Conservation (phyloP, 2,797 vertebrate species). For the Pygocentrus nattereri region DNA sequence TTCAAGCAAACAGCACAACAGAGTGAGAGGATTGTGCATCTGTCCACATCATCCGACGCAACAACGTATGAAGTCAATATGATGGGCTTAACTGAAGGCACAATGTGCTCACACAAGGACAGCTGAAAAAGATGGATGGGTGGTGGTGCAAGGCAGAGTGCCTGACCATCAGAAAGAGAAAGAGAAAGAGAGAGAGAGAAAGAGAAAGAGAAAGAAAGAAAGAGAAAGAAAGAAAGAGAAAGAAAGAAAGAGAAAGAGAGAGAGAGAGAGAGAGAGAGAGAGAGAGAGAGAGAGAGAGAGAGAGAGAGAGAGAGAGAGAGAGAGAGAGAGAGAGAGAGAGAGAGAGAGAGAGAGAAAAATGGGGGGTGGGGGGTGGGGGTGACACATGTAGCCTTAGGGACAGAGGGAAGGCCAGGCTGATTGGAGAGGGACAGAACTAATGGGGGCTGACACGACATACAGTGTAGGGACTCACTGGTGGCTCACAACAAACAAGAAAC, state of each 20-base stretch:
- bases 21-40: background rate
- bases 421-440: constrained; percentile 25
- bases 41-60: constrained; percentile 12
- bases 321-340: constrained; percentile 1
- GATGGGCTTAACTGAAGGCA: constrained; percentile 29
- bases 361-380: background rate
- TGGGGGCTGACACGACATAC: constrained; percentile 14
- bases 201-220: constrained; percentile 5
- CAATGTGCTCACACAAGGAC: constrained; percentile 6
- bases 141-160: background rate
- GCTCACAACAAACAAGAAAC: constrained; percentile 14
- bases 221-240: too few relatives aligned
- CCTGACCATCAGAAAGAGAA: background rate
- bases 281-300: constrained; percentile 16
- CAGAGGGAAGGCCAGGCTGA: constrained; percentile 27
- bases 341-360: constrained; percentile 10
- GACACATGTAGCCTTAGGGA: constrained; percentile 34
- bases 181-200: constrained; percentile 21
- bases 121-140: constrained; percentile 29
- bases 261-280: constrained; percentile 11
- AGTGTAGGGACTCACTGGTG: constrained; percentile 7
- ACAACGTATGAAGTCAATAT: constrained; percentile 31
- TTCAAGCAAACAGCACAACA: background rate
- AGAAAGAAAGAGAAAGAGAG: too few relatives aligned
- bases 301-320: too few relatives aligned